These are phyloP conservation scores for Marcusenius ussheri DNA, from an alignment of 2,113 vertebrate genomes.

Conservation along the genomic window DNA sequence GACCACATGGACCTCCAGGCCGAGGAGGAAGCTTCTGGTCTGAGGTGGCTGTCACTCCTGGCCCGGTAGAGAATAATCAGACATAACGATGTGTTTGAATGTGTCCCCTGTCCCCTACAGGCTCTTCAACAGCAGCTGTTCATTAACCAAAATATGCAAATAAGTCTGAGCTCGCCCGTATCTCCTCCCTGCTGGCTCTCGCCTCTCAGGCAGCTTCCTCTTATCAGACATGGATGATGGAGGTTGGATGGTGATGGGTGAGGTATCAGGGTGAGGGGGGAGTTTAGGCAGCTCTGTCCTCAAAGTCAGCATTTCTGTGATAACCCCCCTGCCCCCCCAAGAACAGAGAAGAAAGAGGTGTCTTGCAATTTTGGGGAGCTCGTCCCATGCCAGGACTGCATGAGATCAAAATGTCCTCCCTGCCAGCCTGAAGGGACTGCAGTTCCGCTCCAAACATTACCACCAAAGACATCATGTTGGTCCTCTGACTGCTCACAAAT, in stretches of 20 bases:
- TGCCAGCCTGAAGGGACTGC: not conserved
- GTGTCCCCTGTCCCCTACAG: constrained; percentile 56
- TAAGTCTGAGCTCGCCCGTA: constrained; percentile 37
- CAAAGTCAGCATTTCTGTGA: constrained; percentile 1
- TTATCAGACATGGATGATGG: constrained; percentile 26
- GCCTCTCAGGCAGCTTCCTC: constrained; percentile 26
- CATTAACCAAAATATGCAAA: constrained; percentile 83
- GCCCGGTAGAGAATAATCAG: constrained; percentile 57
- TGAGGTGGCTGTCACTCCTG: constrained; percentile 70
- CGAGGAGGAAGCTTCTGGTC: constrained; percentile 39
- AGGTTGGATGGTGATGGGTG: not conserved
- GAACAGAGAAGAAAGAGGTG: not conserved
- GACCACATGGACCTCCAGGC: not conserved
- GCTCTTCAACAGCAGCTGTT: constrained; percentile 64
- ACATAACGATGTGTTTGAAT: constrained; percentile 61
- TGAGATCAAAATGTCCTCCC: not conserved
- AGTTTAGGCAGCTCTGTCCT: not conserved
- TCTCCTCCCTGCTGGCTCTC: not conserved
- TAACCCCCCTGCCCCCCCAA: not conserved
- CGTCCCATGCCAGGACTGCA: not conserved
- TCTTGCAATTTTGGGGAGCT: not conserved
- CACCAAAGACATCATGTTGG: not conserved
- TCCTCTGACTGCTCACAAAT: not conserved
- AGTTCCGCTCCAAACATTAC: not conserved
- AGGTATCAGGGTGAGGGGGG: not conserved